phyloP scores from a whole-genome alignment of 2,888 invertebrate species.

The Callosobruchus maculatus region DNA sequence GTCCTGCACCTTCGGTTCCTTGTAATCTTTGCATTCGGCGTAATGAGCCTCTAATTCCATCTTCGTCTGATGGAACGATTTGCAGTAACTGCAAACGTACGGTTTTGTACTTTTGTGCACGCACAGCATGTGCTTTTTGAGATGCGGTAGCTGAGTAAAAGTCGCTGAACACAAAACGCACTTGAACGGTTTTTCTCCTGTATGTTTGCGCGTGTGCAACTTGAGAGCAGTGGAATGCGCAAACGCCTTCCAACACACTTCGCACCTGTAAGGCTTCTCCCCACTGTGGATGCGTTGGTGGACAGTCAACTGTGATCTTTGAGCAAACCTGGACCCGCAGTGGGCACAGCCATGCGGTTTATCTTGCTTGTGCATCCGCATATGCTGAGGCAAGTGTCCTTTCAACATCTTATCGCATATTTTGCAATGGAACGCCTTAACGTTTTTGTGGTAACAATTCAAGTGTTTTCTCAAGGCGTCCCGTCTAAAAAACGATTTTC shows the following conservation, averaged over 20 bases:
- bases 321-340: conserved; percentile 77
- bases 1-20: conserved; percentile 17
- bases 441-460: conserved; percentile 69
- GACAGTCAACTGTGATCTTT: conserved; percentile 79
- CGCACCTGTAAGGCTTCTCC: conserved; percentile 77
- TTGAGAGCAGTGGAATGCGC: conserved; percentile 83
- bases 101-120: conserved; percentile 77
- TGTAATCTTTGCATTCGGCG: conserved; percentile 47
- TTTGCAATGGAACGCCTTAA: conserved; percentile 72
- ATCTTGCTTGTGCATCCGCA: conserved; percentile 74
- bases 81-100: conserved; percentile 72
- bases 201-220: conserved; percentile 77
- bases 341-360: conserved; percentile 75
- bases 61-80: conserved; percentile 72
- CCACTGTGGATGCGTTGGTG: conserved; percentile 83
- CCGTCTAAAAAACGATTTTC: conserved; percentile 70
- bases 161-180: conserved; percentile 68
- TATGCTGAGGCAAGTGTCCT: conserved; percentile 77
- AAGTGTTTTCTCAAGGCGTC: conserved; percentile 75
- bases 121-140: conserved; percentile 84
- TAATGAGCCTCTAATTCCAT: conserved; percentile 66
- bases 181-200: conserved; percentile 80
- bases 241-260: conserved; percentile 75
- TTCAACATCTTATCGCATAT: conserved; percentile 78
- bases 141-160: conserved; percentile 80